phyloP scores from a whole-genome alignment of 2,797 vertebrate genomes.

The Centroberyx gerrardi region DNA sequence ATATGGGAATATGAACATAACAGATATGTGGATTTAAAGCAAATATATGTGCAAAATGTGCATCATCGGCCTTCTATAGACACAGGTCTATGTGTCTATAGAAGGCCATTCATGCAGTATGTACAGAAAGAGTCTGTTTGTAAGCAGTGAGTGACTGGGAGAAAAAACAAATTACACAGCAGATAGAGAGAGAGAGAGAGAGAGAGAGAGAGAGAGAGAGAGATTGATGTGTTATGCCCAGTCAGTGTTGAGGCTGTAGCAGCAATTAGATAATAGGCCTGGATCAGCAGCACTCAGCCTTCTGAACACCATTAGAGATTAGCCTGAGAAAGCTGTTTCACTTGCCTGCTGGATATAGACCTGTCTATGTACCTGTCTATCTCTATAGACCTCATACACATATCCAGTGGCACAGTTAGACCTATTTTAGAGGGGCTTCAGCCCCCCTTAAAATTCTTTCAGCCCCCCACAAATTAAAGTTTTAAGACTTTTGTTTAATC shows the following conservation, averaged over 20 bases:
- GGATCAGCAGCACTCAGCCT: constrained; percentile 70
- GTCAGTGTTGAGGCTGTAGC: constrained; percentile 74
- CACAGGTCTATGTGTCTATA: no score
- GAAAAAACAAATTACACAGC: constrained; percentile 56
- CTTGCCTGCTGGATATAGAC: constrained; percentile 42
- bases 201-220: background rate
- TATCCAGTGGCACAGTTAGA: background rate
- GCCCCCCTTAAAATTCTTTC: no score
- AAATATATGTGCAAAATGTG: no score
- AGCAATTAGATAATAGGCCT: constrained; percentile 83
- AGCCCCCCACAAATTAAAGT: no score
- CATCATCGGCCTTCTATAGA: no score
- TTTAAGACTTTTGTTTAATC: no score
- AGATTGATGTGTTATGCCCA: constrained; percentile 73
- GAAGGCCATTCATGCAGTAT: no score
- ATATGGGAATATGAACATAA: no score
- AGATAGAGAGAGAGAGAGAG: constrained; percentile 27
- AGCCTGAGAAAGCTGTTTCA: constrained; percentile 60
- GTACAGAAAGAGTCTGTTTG: background rate
- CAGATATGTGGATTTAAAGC: no score
- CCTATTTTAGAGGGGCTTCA: no score
- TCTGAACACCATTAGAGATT: constrained; percentile 75
- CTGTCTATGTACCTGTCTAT: background rate
- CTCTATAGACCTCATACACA: constrained; percentile 7
- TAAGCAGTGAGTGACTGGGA: constrained; percentile 38